phyloP scores from a whole-genome alignment of 2,113 vertebrate genomes.

The Oreocharis arfaki region DNA sequence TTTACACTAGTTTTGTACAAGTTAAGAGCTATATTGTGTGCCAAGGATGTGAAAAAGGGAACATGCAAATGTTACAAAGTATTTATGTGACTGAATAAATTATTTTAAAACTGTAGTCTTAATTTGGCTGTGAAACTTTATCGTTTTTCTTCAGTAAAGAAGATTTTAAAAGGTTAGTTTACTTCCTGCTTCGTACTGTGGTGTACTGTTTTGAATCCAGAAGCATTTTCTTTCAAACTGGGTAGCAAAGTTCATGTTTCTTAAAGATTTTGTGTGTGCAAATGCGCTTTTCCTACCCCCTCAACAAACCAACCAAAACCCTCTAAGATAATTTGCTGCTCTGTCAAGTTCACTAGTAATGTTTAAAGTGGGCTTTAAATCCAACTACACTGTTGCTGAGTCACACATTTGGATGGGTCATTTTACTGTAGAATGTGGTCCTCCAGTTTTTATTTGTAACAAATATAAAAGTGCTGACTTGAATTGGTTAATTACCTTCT shows the following conservation, averaged over 20 bases:
- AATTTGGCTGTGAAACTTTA: neutral
- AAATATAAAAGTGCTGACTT: neutral
- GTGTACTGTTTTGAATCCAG: neutral
- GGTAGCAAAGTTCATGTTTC: neutral
- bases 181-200: neutral
- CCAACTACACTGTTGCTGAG: accelerated
- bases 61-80: slow-evolving; percentile 62
- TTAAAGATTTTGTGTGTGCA: neutral
- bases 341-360: neutral
- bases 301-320: neutral
- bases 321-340: neutral
- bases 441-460: neutral
- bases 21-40: slow-evolving; percentile 65
- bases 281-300: neutral
- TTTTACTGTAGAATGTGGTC: neutral
- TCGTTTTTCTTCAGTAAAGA: neutral
- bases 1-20: slow-evolving; percentile 69
- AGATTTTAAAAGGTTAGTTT: neutral
- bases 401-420: neutral
- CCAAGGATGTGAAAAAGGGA: slow-evolving; percentile 67
- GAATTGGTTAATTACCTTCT: neutral
- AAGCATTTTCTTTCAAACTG: neutral
- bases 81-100: slow-evolving; percentile 76
- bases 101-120: slow-evolving; percentile 53
- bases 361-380: neutral